Base-by-base conservation (phyloP, 2,797 vertebrate species). In the Neosilurus mollespiculum region DNA sequence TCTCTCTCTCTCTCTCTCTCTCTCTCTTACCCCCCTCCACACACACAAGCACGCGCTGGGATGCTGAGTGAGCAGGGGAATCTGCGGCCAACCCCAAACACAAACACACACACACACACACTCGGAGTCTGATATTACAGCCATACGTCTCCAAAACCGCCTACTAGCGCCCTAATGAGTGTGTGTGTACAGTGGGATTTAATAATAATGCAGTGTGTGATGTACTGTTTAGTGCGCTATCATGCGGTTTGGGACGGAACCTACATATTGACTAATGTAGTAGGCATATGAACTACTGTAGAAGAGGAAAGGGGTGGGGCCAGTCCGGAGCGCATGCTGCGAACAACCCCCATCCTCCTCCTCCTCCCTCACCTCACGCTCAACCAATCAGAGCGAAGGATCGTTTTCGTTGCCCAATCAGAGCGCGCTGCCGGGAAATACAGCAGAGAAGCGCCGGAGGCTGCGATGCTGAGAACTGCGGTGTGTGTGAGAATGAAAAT, bases 331-430 rank as follows among this genome's bases (percentile, higher is more conserved):
- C 67, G 86, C 71, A 77, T 78, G 76, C 64, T 24, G 61, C 71
- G 61, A 65, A 78, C n/a, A n/a, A n/a, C n/a, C n/a, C n/a, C n/a
- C n/a, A n/a, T n/a, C n/a, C n/a, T 43, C 37, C 2, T 6, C 37
- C 37, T 43, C 2, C 37, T 6, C 37, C 37, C 37, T 43, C 37
- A 6, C 37, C 22, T 26, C n/a, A 54, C 66, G 20, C 51, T 83
- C 80, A 70, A 73, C 92, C 92, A 91, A 92, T 89, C 91, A 90
- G 89, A 92, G 90, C 90, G 86, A 81, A 86, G 89, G 54, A 87
- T 84, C 81, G 72, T 86, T 92, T 93, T 92, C 92, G 16, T 90
- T 92, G 93, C 93, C 95, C 94, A 95, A 95, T 95, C 90, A 93
- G 88, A 34, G 43, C 49, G 73, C 91, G 91, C 92, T 91, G 91